These are phyloP conservation scores for Aldrovandia affinis DNA, from an alignment of 2,797 vertebrate genomes.

Conservation along the genomic window DNA sequence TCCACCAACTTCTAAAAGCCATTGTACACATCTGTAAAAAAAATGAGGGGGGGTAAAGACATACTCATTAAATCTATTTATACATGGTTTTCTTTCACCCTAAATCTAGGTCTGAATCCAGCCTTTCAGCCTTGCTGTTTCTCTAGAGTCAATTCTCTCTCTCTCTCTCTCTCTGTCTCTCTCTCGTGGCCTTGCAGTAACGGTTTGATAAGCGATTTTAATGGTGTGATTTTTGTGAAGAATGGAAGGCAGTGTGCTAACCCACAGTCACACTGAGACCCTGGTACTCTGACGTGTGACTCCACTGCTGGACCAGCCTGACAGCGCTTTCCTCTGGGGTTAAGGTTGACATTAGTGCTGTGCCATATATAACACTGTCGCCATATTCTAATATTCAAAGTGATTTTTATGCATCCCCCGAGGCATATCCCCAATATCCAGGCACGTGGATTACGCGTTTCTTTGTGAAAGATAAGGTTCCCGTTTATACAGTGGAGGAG, in stretches of 20 bases:
- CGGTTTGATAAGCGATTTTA: neutral
- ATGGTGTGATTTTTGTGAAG: neutral
- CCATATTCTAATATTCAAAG: too few relatives aligned
- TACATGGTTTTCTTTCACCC: neutral
- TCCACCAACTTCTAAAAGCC: neutral
- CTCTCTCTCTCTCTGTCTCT: neutral
- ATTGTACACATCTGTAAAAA: neutral
- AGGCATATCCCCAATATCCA: too few relatives aligned
- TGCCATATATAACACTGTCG: too few relatives aligned
- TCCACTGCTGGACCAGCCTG: neutral
- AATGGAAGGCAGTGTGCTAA: neutral
- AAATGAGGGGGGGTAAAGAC: neutral
- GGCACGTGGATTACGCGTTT: too few relatives aligned
- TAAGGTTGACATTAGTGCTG: neutral
- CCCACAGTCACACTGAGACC: neutral
- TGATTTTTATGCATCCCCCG: too few relatives aligned
- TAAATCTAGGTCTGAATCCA: neutral
- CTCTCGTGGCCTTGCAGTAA: neutral
- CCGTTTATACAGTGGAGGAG: too few relatives aligned
- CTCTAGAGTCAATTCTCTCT: neutral
- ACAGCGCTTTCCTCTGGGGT: neutral
- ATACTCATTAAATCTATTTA: conserved; percentile 2
- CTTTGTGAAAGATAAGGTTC: too few relatives aligned
- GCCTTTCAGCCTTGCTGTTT: neutral
- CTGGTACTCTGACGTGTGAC: neutral